Evolutionary conservation across 2,888 invertebrate species (phyloP).

Genomic region (Campaea margaritaria): DNA sequence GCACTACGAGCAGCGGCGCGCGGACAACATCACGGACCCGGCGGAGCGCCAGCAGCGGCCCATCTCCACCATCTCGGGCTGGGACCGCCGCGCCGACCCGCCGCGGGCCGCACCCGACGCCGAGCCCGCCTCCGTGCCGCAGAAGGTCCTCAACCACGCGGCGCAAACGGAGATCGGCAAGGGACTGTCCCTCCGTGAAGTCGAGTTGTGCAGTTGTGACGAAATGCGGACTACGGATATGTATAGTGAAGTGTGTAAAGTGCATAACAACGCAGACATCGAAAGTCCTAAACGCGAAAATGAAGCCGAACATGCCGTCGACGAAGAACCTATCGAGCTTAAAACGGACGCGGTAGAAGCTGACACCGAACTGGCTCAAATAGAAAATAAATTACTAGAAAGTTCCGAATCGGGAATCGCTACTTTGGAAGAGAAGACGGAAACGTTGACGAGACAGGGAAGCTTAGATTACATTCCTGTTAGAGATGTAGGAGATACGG

Average conservation of each 20-base stretch:
- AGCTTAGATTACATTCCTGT: constrained; percentile 82
- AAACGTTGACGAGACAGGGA: constrained; percentile 73
- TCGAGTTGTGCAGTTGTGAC: constrained; percentile 73
- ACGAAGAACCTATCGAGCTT: constrained; percentile 53
- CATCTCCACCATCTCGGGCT: constrained; percentile 98
- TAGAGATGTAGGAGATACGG: constrained; percentile 75
- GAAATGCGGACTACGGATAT: constrained; percentile 73
- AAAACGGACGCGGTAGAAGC: constrained; percentile 43
- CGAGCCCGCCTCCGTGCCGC: constrained; percentile 55
- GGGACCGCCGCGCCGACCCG: constrained; percentile 88
- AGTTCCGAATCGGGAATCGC: constrained; percentile 76
- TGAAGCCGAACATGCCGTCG: constrained; percentile 67
- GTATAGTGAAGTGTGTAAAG: constrained; percentile 88
- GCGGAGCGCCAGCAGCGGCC: constrained; percentile 96
- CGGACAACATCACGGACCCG: constrained; percentile 98
- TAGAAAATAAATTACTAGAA: constrained; percentile 67
- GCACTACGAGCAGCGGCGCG: constrained; percentile 96
- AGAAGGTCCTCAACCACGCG: constrained; percentile 70
- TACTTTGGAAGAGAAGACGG: constrained; percentile 66
- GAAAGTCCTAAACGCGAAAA: constrained; percentile 65
- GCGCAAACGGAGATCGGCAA: constrained; percentile 81
- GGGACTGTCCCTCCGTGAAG: constrained; percentile 74
- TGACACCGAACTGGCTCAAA: constrained; percentile 61
- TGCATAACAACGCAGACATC: constrained; percentile 68
- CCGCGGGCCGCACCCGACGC: constrained; percentile 56